Evolutionary conservation across 1,140 invertebrate species (phyloP).

Genomic region (Paracyclopina nana): DNA sequence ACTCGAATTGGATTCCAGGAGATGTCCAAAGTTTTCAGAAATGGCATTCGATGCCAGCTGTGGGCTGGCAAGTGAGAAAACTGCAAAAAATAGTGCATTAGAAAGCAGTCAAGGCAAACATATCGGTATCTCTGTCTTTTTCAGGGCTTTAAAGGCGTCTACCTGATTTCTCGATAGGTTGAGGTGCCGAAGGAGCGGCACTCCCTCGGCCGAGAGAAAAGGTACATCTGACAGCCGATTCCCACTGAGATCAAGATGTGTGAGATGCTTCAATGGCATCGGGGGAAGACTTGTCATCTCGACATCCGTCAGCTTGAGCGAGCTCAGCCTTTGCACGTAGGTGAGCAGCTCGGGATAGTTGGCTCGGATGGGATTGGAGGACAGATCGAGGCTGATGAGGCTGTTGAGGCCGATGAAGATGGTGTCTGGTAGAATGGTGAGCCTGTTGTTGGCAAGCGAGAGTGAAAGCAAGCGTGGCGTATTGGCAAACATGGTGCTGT

Average conservation of each 20-base stretch:
- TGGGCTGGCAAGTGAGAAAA: conserved; percentile 40
- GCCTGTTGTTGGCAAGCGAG: conserved; percentile 52
- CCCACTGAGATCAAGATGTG: conserved; percentile 1
- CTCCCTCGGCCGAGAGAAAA: not conserved
- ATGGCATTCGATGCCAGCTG: conserved; percentile 23
- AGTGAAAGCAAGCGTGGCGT: conserved; percentile 54
- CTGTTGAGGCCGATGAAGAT: conserved; percentile 55
- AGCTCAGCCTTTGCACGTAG: conserved; percentile 53
- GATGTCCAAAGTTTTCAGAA: conserved; percentile 20
- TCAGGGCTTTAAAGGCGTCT: too few species aligned
- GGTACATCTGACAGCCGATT: conserved; percentile 5
- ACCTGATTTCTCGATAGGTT: conserved; percentile 50
- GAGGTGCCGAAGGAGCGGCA: conserved; percentile 24
- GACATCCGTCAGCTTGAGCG: not conserved
- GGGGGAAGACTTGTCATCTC: not conserved
- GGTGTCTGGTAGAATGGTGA: conserved; percentile 66
- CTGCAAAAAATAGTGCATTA: too few species aligned
- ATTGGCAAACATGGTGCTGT: conserved; percentile 62
- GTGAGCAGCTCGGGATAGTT: conserved; percentile 67
- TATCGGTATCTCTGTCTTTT: too few species aligned
- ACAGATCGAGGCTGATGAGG: conserved; percentile 53
- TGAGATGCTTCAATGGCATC: not conserved
- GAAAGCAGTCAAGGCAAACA: too few species aligned
- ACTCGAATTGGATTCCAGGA: conserved; percentile 21
- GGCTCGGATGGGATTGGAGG: conserved; percentile 53